phyloP scores from a whole-genome alignment of 2,113 vertebrate genomes.

The Amblyopsis rosae region DNA sequence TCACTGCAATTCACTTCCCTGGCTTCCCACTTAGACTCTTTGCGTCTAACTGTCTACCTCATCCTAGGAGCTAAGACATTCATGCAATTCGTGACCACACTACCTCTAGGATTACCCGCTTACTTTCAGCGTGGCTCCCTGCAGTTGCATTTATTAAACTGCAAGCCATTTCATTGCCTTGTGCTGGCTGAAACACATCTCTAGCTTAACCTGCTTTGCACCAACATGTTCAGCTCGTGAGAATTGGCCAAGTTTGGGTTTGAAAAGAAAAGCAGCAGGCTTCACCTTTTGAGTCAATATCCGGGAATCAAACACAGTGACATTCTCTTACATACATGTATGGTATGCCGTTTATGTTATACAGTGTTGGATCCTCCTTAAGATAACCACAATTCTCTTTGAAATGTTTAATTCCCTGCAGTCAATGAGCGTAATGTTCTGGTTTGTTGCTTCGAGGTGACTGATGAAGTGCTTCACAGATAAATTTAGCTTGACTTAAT shows the following conservation, averaged over 20 bases:
- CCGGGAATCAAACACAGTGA: slow-evolving; percentile 23
- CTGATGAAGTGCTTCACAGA: slow-evolving; percentile 15
- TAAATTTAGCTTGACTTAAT: slow-evolving; percentile 30
- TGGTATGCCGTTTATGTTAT: slow-evolving; percentile 18
- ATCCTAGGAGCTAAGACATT: neutral
- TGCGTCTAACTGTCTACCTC: slow-evolving; percentile 3
- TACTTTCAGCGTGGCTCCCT: neutral
- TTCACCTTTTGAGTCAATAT: slow-evolving; percentile 21
- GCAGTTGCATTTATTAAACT: neutral
- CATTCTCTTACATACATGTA: slow-evolving; percentile 31
- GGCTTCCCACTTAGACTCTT: neutral
- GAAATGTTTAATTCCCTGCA: neutral
- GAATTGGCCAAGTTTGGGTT: neutral
- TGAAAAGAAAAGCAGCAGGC: slow-evolving; percentile 23
- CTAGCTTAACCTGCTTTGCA: too few species aligned
- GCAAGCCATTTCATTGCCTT: too few species aligned
- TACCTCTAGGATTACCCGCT: neutral
- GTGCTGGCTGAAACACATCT: too few species aligned
- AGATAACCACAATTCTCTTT: slow-evolving; percentile 10
- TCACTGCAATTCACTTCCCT: neutral
- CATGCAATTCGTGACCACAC: neutral
- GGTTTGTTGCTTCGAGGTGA: slow-evolving; percentile 1
- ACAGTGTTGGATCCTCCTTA: slow-evolving; percentile 30
- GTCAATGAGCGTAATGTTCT: neutral
- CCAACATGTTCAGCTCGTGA: too few species aligned